Conservation (phyloP, 1,140 invertebrate species). For the Polypedilum vanderplanki region DNA sequence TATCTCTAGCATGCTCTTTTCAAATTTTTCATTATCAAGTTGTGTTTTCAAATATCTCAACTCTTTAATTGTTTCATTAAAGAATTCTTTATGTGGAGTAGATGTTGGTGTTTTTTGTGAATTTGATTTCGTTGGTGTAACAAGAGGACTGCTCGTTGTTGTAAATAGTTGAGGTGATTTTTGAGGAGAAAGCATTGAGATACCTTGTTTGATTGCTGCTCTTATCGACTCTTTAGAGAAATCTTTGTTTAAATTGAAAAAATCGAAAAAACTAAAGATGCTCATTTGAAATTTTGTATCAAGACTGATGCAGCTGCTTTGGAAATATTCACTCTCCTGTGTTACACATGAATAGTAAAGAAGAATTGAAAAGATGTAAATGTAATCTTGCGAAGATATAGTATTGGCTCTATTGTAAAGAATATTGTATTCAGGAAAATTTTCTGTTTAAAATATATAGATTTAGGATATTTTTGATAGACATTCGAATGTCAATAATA, state of each 20-base stretch:
- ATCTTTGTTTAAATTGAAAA: not conserved
- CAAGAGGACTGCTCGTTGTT: not conserved
- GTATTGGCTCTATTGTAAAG: not conserved
- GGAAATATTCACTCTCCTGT: not conserved
- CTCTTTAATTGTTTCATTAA: constrained; percentile 13
- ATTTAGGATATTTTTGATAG: not conserved
- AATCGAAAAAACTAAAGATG: not conserved
- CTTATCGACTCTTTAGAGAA: not conserved
- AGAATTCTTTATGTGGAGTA: not conserved
- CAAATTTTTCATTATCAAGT: not conserved
- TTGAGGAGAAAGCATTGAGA: not conserved
- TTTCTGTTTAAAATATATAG: not conserved
- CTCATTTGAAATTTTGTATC: not conserved
- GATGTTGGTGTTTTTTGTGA: not conserved
- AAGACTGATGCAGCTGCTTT: not conserved
- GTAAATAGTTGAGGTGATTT: not conserved
- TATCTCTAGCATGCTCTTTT: not conserved
- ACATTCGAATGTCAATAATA: too few relatives aligned
- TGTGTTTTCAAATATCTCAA: not conserved
- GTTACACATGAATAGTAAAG: not conserved
- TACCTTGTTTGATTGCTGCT: not conserved
- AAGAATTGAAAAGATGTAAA: not conserved
- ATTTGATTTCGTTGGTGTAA: not conserved
- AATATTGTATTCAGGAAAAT: not conserved
- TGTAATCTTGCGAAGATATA: not conserved